Evolutionary conservation across 2,113 vertebrate genomes (phyloP).

Genomic region (Tonatia bakeri): DNA sequence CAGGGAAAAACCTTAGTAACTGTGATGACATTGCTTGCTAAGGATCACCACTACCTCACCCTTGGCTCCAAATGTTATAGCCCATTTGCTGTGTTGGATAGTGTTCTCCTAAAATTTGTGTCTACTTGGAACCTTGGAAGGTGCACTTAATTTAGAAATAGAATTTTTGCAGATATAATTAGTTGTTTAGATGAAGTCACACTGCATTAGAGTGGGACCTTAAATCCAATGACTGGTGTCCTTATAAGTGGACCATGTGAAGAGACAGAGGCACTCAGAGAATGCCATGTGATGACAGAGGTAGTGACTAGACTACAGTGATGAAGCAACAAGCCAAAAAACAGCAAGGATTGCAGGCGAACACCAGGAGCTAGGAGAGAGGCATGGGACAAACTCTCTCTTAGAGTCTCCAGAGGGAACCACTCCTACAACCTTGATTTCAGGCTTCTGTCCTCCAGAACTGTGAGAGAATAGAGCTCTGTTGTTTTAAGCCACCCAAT

Average conservation of each 20-base stretch:
- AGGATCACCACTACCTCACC: neutral
- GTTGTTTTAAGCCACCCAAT: neutral
- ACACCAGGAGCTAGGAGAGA: neutral
- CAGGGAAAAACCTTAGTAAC: neutral
- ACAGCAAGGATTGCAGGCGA: neutral
- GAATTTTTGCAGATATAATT: neutral
- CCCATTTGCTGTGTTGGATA: neutral
- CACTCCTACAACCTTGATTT: neutral
- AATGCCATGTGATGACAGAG: neutral
- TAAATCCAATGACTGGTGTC: neutral
- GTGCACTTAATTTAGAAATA: neutral
- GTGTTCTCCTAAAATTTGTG: neutral
- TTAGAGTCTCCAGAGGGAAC: neutral
- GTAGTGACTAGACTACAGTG: neutral
- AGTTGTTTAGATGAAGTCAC: neutral
- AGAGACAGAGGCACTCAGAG: neutral
- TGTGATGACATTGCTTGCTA: neutral
- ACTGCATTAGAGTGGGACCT: neutral
- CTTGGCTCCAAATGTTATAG: neutral
- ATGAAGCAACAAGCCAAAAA: neutral
- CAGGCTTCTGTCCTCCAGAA: neutral
- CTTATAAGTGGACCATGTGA: neutral
- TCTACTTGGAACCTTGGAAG: neutral
- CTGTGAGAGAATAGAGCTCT: neutral
- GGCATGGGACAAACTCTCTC: neutral